These are phyloP conservation scores for Campoplex capitator DNA, from an alignment of 2,888 invertebrate genomes.

Conservation along the genomic window DNA sequence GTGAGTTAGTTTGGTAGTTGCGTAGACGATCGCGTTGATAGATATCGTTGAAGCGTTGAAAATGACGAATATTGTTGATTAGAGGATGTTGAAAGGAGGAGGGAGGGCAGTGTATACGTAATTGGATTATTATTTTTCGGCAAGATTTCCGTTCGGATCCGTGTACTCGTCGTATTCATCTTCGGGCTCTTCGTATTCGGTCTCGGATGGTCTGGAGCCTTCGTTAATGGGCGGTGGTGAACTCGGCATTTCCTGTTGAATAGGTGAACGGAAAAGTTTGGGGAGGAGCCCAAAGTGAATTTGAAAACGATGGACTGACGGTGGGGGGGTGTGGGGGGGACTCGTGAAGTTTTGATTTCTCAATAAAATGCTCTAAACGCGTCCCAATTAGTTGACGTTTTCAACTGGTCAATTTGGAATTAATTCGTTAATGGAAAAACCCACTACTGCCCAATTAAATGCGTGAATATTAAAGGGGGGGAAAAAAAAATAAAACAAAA, in stretches of 20 bases:
- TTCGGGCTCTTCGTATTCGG: slow-evolving; percentile 87
- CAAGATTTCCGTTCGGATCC: slow-evolving; percentile 84
- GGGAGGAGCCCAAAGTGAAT: slow-evolving; percentile 21
- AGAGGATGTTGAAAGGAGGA: slow-evolving; percentile 71
- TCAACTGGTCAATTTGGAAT: not conserved
- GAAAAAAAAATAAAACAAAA: not conserved
- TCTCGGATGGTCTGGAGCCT: slow-evolving; percentile 87
- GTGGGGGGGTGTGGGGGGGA: no score
- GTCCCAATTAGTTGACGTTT: slow-evolving; percentile 1
- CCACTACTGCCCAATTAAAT: not conserved
- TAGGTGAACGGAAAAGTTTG: slow-evolving; percentile 65
- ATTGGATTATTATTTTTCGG: slow-evolving; percentile 80
- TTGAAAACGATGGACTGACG: not conserved
- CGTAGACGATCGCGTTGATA: slow-evolving; percentile 32
- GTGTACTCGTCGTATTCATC: slow-evolving; percentile 86
- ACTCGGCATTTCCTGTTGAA: slow-evolving; percentile 81
- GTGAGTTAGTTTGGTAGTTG: slow-evolving; percentile 68
- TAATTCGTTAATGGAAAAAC: slow-evolving; percentile 34
- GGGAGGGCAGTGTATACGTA: slow-evolving; percentile 74
- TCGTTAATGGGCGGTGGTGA: slow-evolving; percentile 86
- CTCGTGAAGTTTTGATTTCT: no score
- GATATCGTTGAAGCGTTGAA: slow-evolving; percentile 68
- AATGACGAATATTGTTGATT: slow-evolving; percentile 70
- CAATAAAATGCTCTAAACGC: no score
- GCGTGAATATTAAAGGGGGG: not conserved